phyloP scores from a whole-genome alignment of 1,140 invertebrate species.

The Agrypnia vestita region DNA sequence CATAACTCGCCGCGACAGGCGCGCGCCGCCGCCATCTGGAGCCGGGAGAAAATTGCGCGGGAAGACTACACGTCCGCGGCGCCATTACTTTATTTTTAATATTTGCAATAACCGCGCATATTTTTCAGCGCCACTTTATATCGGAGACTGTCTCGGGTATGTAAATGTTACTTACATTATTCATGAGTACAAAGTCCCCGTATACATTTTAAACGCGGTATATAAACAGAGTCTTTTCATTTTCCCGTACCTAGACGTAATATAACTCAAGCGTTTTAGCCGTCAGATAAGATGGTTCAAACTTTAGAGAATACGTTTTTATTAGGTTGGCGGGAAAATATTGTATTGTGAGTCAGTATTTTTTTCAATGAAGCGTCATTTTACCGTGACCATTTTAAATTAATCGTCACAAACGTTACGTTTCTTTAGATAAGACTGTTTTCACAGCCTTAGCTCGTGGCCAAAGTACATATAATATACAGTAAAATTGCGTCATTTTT shows the following conservation, averaged over 20 bases:
- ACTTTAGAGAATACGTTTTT: no score
- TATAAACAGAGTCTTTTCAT: background rate
- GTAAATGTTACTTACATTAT: conserved; percentile 24
- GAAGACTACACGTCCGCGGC: background rate
- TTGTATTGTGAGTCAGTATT: no score
- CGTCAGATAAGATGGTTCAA: no score
- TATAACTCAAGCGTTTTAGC: no score
- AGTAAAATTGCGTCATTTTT: no score
- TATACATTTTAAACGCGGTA: background rate
- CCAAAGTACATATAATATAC: no score
- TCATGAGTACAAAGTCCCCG: conserved; percentile 7
- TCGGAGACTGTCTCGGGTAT: conserved; percentile 1
- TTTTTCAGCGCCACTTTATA: conserved; percentile 23
- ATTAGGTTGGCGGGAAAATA: no score
- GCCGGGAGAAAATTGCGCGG: conserved; percentile 18
- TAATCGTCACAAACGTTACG: no score
- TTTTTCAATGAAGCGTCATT: no score
- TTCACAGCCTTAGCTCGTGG: no score
- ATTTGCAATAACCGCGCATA: conserved; percentile 37
- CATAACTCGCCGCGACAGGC: conserved; percentile 26
- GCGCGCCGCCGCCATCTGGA: conserved; percentile 34
- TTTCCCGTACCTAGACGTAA: background rate
- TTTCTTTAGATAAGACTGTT: no score
- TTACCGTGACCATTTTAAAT: no score
- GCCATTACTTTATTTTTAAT: conserved; percentile 32